Conservation (phyloP, 2,888 invertebrate species). For the Phania funesta region DNA sequence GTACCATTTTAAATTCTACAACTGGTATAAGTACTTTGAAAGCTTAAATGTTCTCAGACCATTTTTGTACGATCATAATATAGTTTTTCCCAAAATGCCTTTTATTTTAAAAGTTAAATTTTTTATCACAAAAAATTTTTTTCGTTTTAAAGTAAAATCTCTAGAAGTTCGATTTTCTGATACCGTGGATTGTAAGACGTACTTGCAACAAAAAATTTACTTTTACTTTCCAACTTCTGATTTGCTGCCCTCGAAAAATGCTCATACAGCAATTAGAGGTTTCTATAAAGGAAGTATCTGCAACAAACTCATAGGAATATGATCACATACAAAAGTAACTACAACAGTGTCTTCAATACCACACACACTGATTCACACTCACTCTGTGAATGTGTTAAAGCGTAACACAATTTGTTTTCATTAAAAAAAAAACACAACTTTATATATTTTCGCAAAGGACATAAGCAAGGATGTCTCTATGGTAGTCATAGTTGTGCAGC, state of each 20-base stretch:
- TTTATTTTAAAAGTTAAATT: too few relatives aligned
- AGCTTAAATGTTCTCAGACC: too few relatives aligned
- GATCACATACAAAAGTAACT: neutral
- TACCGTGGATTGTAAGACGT: too few relatives aligned
- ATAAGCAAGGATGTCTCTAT: neutral
- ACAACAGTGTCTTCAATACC: neutral
- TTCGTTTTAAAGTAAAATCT: too few relatives aligned
- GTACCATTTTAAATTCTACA: too few relatives aligned
- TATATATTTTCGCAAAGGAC: neutral
- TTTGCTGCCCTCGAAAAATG: neutral
- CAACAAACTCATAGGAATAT: neutral
- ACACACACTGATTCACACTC: neutral
- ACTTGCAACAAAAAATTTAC: neutral
- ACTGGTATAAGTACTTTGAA: too few relatives aligned
- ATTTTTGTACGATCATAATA: too few relatives aligned
- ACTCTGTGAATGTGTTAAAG: constrained; percentile 22
- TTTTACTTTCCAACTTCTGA: neutral
- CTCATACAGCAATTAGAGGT: constrained; percentile 25
- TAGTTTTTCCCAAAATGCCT: too few relatives aligned
- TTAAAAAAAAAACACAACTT: neutral
- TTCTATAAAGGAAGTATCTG: neutral
- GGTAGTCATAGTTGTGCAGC: constrained; percentile 8
- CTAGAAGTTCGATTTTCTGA: too few relatives aligned
- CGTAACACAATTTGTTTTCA: constrained; percentile 45
- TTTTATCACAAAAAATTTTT: too few relatives aligned